Base-by-base conservation (phyloP, 2,113 vertebrate genomes). In the Leptobrachium leishanense region DNA sequence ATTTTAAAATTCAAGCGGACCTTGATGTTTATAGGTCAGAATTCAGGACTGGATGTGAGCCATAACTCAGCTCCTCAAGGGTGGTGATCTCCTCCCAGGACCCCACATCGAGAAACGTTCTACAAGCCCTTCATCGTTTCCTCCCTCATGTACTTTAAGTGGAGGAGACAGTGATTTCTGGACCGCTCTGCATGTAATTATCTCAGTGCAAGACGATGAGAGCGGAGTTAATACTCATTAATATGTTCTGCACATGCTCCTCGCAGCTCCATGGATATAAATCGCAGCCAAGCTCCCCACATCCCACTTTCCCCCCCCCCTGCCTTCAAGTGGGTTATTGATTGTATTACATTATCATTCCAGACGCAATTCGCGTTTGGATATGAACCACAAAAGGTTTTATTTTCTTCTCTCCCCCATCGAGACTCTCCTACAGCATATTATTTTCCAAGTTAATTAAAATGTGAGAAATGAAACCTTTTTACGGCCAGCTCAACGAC, bases 381-480 rank as follows among this genome's bases (percentile, higher is more conserved):
- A 43, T 9, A 20, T 53, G 15, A 43, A 68, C 74, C 64, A 57
- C 57, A 41, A 70, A 44, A 9, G 7, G 31, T 44, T 69, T 7
- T 43, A 31, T 31, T 31, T 31, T 31, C 20, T 31, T 31, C 20
- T 31, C 20, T 31, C 20, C 20, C 43, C 75, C 75, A 3, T 67
- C 2, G 67, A 77, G 54, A 77, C 20, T 20, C 42, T 62, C 11
- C 20, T 67, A 46, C 4, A 55, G 54, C 54, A 50, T 46, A 77
- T 71, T 77, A 59, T 50, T 46, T 77, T 77, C 12, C 67, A 70
- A 20, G 42, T 63, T 77, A 77, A 77, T 77, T 77, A 77, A 77
- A 77, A 77, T 43, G 67, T 63, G 76, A 70, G 75, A 77, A 70
- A 70, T 77, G 42, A 59, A 77, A 40, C 20, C 43, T 31, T 69